A percentile compares a stretch with the other conserved stretches of the same genome.
Conservation (phyloP, 64 coral and sea anemone species). For the Montipora foliosa region DNA sequence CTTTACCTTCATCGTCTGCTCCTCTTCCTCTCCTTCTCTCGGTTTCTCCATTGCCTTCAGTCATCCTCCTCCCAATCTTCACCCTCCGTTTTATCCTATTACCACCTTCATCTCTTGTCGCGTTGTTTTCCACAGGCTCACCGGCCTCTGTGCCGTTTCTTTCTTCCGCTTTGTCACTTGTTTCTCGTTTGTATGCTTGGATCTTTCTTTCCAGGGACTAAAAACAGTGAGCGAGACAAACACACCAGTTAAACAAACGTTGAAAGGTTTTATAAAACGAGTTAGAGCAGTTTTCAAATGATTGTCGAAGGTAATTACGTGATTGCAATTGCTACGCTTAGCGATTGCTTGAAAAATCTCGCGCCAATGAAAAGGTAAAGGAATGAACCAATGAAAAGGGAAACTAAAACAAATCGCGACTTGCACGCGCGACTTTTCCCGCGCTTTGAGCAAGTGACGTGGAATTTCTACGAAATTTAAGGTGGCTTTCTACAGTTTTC, state of each 20-base stretch:
- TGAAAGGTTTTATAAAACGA: too few species aligned
- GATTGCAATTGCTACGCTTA: too few species aligned
- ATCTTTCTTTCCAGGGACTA: slow-evolving; percentile 64
- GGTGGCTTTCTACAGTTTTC: too few species aligned
- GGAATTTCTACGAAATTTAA: too few species aligned
- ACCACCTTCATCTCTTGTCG: not conserved
- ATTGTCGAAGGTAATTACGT: too few species aligned
- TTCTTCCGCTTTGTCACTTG: slow-evolving; percentile 33
- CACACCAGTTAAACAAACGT: not conserved
- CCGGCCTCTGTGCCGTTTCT: slow-evolving; percentile 22
- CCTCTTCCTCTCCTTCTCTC: not conserved
- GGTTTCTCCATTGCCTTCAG: slow-evolving; percentile 10
- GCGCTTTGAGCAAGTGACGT: too few species aligned
- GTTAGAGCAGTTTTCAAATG: too few species aligned
- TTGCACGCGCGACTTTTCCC: too few species aligned
- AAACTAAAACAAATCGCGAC: too few species aligned
- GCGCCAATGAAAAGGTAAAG: too few species aligned
- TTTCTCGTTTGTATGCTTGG: slow-evolving; percentile 33
- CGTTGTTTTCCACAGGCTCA: not conserved
- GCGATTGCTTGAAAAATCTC: too few species aligned
- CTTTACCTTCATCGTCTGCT: slow-evolving; percentile 40
- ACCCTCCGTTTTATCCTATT: not conserved
- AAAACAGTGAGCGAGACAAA: not conserved
- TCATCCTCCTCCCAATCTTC: slow-evolving; percentile 23
- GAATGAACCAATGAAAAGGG: too few species aligned